Base-by-base conservation (phyloP, 2,113 vertebrate genomes). In the Pterocles burchelli region DNA sequence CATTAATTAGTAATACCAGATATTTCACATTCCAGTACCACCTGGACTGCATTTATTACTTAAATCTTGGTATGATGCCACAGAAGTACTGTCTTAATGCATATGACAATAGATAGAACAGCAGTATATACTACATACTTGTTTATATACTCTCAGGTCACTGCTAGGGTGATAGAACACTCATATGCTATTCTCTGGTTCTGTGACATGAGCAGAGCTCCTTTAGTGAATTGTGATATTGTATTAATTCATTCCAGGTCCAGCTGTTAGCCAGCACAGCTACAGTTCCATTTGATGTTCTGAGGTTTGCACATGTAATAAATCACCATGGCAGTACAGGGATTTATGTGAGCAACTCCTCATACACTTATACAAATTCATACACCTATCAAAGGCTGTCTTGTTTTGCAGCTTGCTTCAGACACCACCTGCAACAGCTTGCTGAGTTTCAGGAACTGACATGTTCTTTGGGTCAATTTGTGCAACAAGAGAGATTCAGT, bases 301-400 rank as follows among this genome's bases (percentile, higher is more conserved):
- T 71, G 90, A 93, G 90, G 85, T 90, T 84, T 93, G 85, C 31
- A 36, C 43, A 63, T 62, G 66, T 57, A 85, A 91, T 96, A 96
- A 94, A 96, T 94, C 79, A 85, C 54, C 2, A 7, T 88, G 88
- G 43, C 88, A 96, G 88, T 67, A 85, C 34, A 28, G 31, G 59
- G 85, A 93, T 96, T 94, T 94, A 86, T 74, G 31, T 43, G 82
- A 93, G 75, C 59, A 88, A 77, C 93, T 96, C 81, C 55, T 94
- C 93, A 63, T 38, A 79, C 18, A 13, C 71, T 89, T 85, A 80
- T 9, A 90, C 72, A 85, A 95, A 94, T 79, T 79, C 90, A 80
- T 41, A 91, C 38, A 57, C 29, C 74, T 80, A 83, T 91, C 88
- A 96, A 93, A 96, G 75, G 38, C 63, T 82, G 74, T 89, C 77